Evolutionary conservation across 2,888 invertebrate species (phyloP).

Genomic region (Rotaria socialis): DNA sequence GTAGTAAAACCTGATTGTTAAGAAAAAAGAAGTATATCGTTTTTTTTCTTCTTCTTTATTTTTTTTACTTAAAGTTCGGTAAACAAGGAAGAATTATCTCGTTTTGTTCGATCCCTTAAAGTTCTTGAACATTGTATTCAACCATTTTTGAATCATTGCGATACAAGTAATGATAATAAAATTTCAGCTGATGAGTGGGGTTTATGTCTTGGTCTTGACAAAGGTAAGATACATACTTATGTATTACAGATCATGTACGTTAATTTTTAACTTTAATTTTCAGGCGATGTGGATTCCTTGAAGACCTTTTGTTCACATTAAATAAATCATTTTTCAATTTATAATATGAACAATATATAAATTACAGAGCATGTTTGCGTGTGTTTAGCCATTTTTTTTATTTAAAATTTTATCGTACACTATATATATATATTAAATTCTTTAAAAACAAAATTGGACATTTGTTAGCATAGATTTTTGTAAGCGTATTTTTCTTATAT

Average conservation of each 20-base stretch:
- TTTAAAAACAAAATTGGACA: too few relatives aligned
- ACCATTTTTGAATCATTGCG: constrained; percentile 86
- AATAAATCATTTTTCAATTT: neutral
- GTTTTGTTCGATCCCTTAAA: constrained; percentile 86
- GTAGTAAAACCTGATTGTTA: neutral
- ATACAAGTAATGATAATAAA: constrained; percentile 79
- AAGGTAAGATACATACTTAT: neutral
- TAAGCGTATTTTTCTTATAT: neutral
- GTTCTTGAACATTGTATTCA: constrained; percentile 94
- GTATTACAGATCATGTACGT: neutral
- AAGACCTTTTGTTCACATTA: constrained; percentile 18
- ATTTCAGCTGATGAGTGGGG: constrained; percentile 90
- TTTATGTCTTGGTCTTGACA: constrained; percentile 57
- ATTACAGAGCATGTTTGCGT: neutral
- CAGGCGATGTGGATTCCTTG: neutral
- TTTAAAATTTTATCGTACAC: neutral
- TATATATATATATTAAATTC: neutral
- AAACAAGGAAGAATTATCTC: constrained; percentile 88
- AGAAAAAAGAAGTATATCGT: neutral
- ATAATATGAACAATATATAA: neutral
- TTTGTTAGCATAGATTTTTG: too few relatives aligned
- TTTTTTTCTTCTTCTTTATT: neutral
- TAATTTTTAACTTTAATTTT: neutral
- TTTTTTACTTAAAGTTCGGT: constrained; percentile 65
- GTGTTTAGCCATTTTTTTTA: neutral